Evolutionary conservation across 53 echinoderm and acorn worm species (phyloP).

Genomic region (Zoroaster sp.): DNA sequence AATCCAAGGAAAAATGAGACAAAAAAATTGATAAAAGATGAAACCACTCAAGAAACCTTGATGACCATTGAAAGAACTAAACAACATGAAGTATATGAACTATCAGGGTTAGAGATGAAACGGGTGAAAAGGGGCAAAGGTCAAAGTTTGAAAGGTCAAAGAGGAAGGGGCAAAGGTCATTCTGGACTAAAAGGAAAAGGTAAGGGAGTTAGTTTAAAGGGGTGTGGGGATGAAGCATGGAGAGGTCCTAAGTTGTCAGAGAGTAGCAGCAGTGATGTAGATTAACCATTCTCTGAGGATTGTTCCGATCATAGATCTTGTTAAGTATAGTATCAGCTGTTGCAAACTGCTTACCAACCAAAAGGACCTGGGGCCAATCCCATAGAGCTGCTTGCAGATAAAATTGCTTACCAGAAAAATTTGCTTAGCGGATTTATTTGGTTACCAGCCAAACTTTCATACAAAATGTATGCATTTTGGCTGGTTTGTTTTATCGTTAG

Average conservation of each 20-base stretch:
- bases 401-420: background rate
- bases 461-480: background rate
- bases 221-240: background rate
- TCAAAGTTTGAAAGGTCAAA: conserved; percentile 5
- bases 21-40: background rate
- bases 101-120: background rate
- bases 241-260: conserved; percentile 62
- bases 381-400: background rate
- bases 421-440: background rate
- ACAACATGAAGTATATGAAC: background rate
- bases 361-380: background rate
- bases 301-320: too few species aligned
- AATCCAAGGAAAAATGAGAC: background rate
- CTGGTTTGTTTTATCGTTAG: background rate
- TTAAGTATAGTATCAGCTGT: too few species aligned
- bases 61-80: background rate
- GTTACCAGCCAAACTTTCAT: background rate
- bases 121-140: background rate
- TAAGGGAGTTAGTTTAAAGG: conserved; percentile 9
- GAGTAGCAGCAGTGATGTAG: conserved; percentile 76
- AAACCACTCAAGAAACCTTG: background rate
- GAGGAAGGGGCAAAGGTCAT: conserved; percentile 50
- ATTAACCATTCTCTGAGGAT: background rate
- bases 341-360: too few species aligned
- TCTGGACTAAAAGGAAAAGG: conserved; percentile 33